Evolutionary conservation across 2,797 vertebrate genomes (phyloP), one percentile per base, ranked within the genome.

Genomic region (Zenarchopterus dispar): DNA sequence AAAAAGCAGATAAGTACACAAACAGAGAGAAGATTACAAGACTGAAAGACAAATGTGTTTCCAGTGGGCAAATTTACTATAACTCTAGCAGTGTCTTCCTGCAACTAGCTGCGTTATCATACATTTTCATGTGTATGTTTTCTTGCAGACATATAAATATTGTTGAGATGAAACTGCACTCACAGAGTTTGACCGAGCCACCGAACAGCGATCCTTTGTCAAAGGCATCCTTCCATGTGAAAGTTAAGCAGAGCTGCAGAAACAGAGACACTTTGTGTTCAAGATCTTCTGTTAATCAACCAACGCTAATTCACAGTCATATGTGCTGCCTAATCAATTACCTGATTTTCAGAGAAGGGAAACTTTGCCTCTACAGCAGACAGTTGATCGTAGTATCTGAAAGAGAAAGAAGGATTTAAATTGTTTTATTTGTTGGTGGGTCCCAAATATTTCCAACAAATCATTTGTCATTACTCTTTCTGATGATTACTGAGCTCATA

Each of bases 141-240:
- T 43, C 39, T 46, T 56, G 26, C 23, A 45, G 8, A 10, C 18
- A 55, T 24, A 60, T 7, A 51, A 57, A 62, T 8, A 17, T 0
- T 11, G 8, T 11, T 55, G 17, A 26, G 50, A 31, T 61, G 36
- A 44, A 33, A 51, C 52, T 62, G 6, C 48, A 67, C 92, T 89
- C 93, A 99, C 97, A 94, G 46, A 99, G 78, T 85, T 99, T 99
- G 80, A 96, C 96, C 28, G 98, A 99, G 77, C 97, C 96, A 62
- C 97, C 96, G 73, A 99, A 99, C 51, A 99, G 93, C 0, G 97
- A 99, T 77, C 98, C 97, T 95, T 99, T 99, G 90, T 99, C 98
- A 87, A 99, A 99, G 59, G 98, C 97, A 93, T 99, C 98, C 87
- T 98, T 99, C 98, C 98, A 99, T 0, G 97, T 99, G 90, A 99